Percentiles rank a stretch among this genome's conserved stretches.
Conservation (phyloP, 2,888 invertebrate species). For the Hirudinaria manillensis region DNA sequence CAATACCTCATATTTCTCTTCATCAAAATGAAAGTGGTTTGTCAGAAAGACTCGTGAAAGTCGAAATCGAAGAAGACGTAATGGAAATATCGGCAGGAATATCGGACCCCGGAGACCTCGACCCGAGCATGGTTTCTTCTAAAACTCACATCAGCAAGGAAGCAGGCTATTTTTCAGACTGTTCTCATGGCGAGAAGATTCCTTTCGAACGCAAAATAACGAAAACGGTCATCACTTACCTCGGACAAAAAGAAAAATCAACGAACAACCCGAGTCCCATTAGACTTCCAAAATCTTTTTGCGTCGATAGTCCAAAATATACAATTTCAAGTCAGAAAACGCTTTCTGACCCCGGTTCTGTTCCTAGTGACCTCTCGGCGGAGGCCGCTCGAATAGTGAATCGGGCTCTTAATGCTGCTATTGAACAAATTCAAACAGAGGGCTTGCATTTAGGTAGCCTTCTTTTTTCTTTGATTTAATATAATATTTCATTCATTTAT, state of each 20-base stretch:
- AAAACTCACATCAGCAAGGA: conserved; percentile 26
- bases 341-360: not conserved
- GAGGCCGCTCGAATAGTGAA: conserved; percentile 17
- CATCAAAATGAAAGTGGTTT: not conserved
- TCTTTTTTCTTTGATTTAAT: not conserved
- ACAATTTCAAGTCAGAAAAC: not conserved
- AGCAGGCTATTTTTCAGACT: conserved; percentile 23
- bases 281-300: conserved; percentile 16
- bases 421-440: conserved; percentile 25
- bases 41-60: conserved; percentile 26
- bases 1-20: conserved; percentile 28
- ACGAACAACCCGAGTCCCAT: conserved; percentile 12
- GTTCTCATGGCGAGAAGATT: not conserved
- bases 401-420: conserved; percentile 15
- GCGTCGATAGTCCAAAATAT: not conserved
- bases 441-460: conserved; percentile 7
- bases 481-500: not conserved
- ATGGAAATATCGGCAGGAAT: conserved; percentile 35
- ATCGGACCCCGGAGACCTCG: conserved; percentile 38
- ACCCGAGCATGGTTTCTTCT: conserved; percentile 8
- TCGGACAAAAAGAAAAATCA: not conserved
- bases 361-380: not conserved
- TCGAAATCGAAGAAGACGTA: conserved; percentile 34
- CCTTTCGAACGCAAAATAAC: conserved; percentile 28
- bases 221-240: conserved; percentile 2